These are phyloP conservation scores for Leucozona laternaria DNA, from an alignment of 2,888 invertebrate genomes.

Conservation along the genomic window DNA sequence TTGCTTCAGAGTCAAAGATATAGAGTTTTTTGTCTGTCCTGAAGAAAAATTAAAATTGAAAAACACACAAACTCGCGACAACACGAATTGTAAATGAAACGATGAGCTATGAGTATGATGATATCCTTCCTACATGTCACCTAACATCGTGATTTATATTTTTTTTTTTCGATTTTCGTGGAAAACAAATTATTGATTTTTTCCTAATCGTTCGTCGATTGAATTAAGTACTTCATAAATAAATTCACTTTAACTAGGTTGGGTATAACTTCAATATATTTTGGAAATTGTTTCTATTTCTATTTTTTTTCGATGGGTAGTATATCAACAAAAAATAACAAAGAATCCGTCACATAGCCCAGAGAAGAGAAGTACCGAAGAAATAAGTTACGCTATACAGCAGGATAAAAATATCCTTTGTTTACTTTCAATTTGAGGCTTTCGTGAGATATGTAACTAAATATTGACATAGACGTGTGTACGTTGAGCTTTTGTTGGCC, in stretches of 20 bases:
- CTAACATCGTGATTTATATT: constrained; percentile 5
- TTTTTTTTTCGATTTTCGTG: background rate
- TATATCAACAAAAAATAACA: background rate
- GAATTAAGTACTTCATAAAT: background rate
- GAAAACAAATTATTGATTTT: constrained; percentile 18
- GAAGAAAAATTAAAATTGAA: background rate
- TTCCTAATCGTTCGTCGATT: background rate
- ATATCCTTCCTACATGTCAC: constrained; percentile 42
- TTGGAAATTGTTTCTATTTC: background rate
- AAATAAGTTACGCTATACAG: constrained; percentile 24
- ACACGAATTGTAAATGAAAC: constrained; percentile 17
- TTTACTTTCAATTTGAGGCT: constrained; percentile 59
- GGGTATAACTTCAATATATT: background rate
- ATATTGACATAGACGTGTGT: constrained; percentile 32
- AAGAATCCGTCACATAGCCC: constrained; percentile 2
- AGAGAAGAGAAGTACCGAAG: constrained; percentile 26
- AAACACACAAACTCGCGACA: constrained; percentile 41
- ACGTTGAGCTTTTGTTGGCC: constrained; percentile 62
- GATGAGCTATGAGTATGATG: constrained; percentile 24
- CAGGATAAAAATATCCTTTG: constrained; percentile 58
- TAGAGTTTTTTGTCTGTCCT: background rate
- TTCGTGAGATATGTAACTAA: constrained; percentile 52
- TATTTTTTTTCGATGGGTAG: background rate
- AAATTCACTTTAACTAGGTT: background rate
- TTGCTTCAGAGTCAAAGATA: background rate